Evolutionary conservation across 2,888 invertebrate genomes (phyloP), one percentile per base, ranked within the genome.

Genomic region (Platycnemis pennipes): DNA sequence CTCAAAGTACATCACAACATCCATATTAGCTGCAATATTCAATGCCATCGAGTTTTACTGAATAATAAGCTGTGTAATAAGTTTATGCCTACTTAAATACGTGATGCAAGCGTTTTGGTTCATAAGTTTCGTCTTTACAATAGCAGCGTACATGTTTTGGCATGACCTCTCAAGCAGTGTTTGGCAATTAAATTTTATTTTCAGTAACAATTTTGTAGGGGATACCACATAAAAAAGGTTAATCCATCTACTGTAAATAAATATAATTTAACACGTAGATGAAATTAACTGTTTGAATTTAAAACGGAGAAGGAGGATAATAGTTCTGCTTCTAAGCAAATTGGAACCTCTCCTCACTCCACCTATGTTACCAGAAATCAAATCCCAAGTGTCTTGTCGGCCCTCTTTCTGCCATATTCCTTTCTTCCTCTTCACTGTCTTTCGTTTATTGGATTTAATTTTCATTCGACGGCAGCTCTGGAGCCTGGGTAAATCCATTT

Each of bases 361-460:
- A 63, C 26, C 63, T 63, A 4, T 77, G 77, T 26, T 37, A 37
- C 77, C 77, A 31, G 77, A 37, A 77, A 77, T 77, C 77, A 37
- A 77, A 77, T 77, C 37, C 77, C 77, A 77, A 77, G 77, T 13
- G 77, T 77, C 77, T 37, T 37, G 37, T 37, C 77, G 13, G 37
- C 16, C 31, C 77, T 77, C 37, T 77, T 77, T 11, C 13, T 37
- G 37, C 77, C 77, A 11, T 77, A n/a, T n/a, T n/a, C n/a, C n/a
- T n/a, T n/a, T n/a, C n/a, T n/a, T n/a, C n/a, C n/a, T n/a, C n/a
- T n/a, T n/a, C n/a, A n/a, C 16, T 37, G 77, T 26, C 22, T 31
- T 77, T 77, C 77, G 77, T 77, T 77, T 77, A 77, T 77, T 77
- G 77, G 77, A 16, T 77, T 16, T 77, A 77, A 77, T 77, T 77